These are phyloP conservation scores for Brachyalestes nurse DNA, from an alignment of 2,797 vertebrate species.

Conservation along the genomic window DNA sequence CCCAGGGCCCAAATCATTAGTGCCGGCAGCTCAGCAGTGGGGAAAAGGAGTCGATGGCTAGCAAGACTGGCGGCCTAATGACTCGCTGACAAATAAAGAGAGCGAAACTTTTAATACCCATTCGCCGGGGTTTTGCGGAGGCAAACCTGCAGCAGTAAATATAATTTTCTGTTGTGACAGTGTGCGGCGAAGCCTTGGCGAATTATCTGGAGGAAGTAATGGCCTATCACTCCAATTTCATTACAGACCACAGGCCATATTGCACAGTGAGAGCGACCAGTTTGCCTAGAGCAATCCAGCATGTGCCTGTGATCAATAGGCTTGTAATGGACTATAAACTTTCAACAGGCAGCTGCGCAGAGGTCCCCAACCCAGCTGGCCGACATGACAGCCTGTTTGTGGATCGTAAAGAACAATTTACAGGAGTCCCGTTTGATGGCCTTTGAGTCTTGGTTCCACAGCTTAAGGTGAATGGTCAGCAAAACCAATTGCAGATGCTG, in stretches of 20 bases:
- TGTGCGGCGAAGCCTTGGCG: constrained; percentile 44
- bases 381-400: constrained; percentile 42
- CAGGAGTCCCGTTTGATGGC: constrained; percentile 21
- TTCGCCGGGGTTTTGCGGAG: background rate
- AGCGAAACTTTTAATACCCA: constrained; percentile 32
- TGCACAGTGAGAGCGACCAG: constrained; percentile 44
- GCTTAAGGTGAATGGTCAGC: constrained; percentile 17
- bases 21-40: constrained; percentile 1
- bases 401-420: constrained; percentile 42
- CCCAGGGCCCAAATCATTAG: constrained; percentile 25
- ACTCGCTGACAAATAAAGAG: constrained; percentile 47
- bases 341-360: constrained; percentile 30
- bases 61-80: constrained; percentile 42
- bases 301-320: constrained; percentile 48
- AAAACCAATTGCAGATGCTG: constrained; percentile 41
- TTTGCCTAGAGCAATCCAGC: constrained; percentile 44
- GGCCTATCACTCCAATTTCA: constrained; percentile 53
- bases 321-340: constrained; percentile 55
- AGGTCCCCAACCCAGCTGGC: background rate
- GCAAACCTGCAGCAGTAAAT: constrained; percentile 42
- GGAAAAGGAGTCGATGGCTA: constrained; percentile 21
- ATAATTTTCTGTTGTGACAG: constrained; percentile 44
- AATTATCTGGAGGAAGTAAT: constrained; percentile 57
- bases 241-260: constrained; percentile 53
- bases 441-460: constrained; percentile 24